Evolutionary conservation across 2,113 vertebrate genomes (phyloP).

Genomic region (Melanocharis versteri): DNA sequence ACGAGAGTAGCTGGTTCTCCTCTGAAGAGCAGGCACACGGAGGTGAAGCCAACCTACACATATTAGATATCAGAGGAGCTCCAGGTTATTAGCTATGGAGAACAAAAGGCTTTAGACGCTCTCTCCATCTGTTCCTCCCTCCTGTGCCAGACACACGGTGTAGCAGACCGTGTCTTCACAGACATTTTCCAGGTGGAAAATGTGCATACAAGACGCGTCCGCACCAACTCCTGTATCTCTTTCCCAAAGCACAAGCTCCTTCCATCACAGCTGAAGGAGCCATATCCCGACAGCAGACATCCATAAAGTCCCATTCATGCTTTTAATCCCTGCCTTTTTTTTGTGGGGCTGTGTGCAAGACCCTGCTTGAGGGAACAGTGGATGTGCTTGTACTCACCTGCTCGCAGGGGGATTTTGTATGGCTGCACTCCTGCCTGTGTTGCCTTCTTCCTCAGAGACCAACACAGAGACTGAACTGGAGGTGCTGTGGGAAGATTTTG

Average conservation of each 20-base stretch:
- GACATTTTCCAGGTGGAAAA: conserved; percentile 57
- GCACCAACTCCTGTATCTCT: background rate
- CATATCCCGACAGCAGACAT: background rate
- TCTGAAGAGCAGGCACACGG: background rate
- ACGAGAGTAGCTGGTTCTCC: background rate
- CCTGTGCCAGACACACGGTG: conserved; percentile 43
- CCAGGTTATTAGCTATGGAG: conserved; percentile 55
- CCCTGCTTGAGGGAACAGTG: background rate
- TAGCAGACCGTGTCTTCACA: conserved; percentile 50
- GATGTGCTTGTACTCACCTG: background rate
- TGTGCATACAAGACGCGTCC: background rate
- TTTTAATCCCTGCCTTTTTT: background rate
- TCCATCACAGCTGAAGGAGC: conserved; percentile 19
- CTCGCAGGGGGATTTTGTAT: background rate
- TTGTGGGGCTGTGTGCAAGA: background rate
- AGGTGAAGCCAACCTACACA: conserved; percentile 24
- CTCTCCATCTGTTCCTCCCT: conserved; percentile 62
- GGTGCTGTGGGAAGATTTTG: background rate
- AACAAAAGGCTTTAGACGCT: conserved; percentile 49
- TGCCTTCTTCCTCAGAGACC: background rate
- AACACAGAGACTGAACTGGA: background rate
- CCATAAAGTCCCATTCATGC: background rate
- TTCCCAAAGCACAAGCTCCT: background rate
- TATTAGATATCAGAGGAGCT: conserved; percentile 20
- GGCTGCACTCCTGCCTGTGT: background rate